Evolutionary conservation across 2,797 vertebrate species (phyloP), one percentile per base, ranked within the genome.

Genomic region (Micropoecilia bifurca): DNA sequence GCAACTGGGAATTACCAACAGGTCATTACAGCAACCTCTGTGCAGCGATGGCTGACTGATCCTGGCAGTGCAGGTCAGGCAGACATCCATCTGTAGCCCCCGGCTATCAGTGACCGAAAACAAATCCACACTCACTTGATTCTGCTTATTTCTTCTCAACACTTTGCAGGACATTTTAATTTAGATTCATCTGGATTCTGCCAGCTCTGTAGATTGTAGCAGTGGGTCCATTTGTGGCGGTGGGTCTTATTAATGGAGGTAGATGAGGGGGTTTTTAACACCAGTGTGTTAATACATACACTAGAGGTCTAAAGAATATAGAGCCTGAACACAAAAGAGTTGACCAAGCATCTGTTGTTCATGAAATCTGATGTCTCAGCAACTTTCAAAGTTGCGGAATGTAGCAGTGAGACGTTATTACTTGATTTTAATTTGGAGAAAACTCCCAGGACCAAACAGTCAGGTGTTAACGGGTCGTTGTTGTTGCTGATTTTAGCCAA

Each of bases 21-120:
- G 84, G 82, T 80, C 88, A 78, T 74, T 72, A 14, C 5, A 7
- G 45, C 43, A 74, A 57, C 39, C 61, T 33, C 59, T 10, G 2
- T 39, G 72, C 78, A 75, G 59, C 47, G 57, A 78, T 48, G 75
- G 55, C 55, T 80, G 77, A 87, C 75, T 83, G 85, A 55, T 81
- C 76, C 48, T 71, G 76, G n/a, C 82, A 68, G 78, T 78, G 28
- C 12, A 53, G 72, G 36, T 48, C 36, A 4, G 57, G 57, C 81
- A 77, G 77, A 63, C 79, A 74, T 86, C 74, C 74, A 78, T 80
- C 82, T 81, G 69, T 74, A 83, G 76, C 82, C 83, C 55, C 12
- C 74, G 80, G 88, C 87, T 66, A 85, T 74, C 0, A 13, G 63
- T 79, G 89, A 83, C 88, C 87, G 78, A n/a, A 82, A 82, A 83